These are phyloP conservation scores for Lerista edwardsae DNA, from an alignment of 2,797 vertebrate genomes.

Conservation along the genomic window DNA sequence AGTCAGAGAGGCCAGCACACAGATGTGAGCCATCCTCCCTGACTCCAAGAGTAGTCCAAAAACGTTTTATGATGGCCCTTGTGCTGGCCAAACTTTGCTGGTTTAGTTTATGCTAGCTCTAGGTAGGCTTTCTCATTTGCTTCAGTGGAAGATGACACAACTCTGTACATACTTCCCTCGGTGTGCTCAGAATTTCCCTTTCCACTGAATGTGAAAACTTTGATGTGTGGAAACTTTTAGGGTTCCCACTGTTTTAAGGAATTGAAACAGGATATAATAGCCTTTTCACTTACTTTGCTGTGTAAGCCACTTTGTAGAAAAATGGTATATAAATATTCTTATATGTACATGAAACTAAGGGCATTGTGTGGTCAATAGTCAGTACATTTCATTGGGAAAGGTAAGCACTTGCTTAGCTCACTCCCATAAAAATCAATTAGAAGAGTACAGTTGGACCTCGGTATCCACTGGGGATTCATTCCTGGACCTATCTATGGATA, in stretches of 20 bases:
- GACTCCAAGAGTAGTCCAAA: too few relatives aligned
- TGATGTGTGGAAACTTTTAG: not conserved
- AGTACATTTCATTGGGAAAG: not conserved
- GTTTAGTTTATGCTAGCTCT: too few relatives aligned
- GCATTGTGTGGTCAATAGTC: not conserved
- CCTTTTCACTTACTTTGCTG: too few relatives aligned
- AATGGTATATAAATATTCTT: too few relatives aligned
- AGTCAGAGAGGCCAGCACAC: too few relatives aligned
- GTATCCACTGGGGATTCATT: too few relatives aligned
- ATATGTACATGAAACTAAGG: not conserved
- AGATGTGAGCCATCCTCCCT: too few relatives aligned
- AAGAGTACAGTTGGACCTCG: not conserved
- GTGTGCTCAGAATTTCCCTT: not conserved
- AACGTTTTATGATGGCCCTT: too few relatives aligned
- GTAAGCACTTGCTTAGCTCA: not conserved
- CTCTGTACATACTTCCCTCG: not conserved
- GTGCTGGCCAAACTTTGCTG: too few relatives aligned
- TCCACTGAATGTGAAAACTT: not conserved
- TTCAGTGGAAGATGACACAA: not conserved
- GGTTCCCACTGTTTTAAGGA: not conserved
- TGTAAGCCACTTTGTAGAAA: too few relatives aligned
- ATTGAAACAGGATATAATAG: not conserved
- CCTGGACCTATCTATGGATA: too few relatives aligned
- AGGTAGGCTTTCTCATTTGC: not conserved
- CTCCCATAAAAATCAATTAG: not conserved